These are phyloP conservation scores for Caenorhabditis sp. DNA, from an alignment of 2,888 invertebrate genomes.

Conservation along the genomic window DNA sequence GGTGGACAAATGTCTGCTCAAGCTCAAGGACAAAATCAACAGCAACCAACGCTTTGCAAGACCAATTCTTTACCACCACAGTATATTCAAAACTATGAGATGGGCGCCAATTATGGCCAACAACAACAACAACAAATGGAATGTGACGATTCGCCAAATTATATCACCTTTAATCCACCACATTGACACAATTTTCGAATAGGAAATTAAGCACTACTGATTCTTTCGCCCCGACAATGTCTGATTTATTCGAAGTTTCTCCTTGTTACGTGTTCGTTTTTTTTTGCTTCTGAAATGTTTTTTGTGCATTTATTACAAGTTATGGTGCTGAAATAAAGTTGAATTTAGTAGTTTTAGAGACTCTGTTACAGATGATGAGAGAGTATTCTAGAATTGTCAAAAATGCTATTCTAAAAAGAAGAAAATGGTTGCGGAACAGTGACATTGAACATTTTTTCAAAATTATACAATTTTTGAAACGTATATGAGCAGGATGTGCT, in stretches of 20 bases:
- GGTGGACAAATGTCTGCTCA: slow-evolving; percentile 25
- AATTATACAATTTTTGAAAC: no score
- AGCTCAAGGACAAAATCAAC: slow-evolving; percentile 21
- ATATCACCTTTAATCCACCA: slow-evolving; percentile 36
- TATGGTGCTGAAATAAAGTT: no score
- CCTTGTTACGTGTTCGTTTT: not conserved
- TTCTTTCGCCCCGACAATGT: not conserved
- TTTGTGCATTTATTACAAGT: no score
- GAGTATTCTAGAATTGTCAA: no score
- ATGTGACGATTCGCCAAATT: slow-evolving; percentile 32
- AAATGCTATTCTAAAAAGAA: no score
- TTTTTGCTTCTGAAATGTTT: not conserved
- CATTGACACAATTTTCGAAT: slow-evolving; percentile 6
- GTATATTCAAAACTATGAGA: slow-evolving; percentile 35
- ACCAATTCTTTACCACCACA: slow-evolving; percentile 51
- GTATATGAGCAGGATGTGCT: no score
- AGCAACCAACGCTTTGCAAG: slow-evolving; percentile 41
- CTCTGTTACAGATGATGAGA: no score
- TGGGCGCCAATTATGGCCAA: slow-evolving; percentile 11
- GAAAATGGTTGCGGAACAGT: no score
- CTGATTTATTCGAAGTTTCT: not conserved
- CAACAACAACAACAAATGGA: slow-evolving; percentile 35
- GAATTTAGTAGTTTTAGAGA: no score
- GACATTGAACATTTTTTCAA: no score
- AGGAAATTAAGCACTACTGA: not conserved